Evolutionary conservation across 2,113 vertebrate species (phyloP), one percentile per base, ranked within the genome.

Genomic region (Corydoras sp.): DNA sequence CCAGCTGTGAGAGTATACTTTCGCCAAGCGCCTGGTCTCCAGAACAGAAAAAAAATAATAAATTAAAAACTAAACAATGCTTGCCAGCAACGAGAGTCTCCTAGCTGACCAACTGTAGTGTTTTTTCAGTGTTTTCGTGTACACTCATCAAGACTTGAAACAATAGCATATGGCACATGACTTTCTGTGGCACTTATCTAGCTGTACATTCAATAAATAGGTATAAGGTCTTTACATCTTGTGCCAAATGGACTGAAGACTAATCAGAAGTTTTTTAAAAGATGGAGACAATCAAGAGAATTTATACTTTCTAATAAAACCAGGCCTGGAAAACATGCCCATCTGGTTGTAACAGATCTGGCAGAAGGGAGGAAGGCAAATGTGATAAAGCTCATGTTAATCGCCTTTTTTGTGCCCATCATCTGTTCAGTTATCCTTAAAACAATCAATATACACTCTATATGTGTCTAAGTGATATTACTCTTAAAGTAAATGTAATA

Each of bases 1-100:
- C 78, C 86, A 87, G 83, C 83, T 87, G 87, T 71, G 82, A 72
- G 53, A 15, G 65, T 43, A 29, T 32, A 64, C 73, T 76, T 9
- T 9, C 5, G 78, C 79, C 81, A 82, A 76, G 62, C 66, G 58
- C 63, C 69, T 58, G 68, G 64, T 68, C 72, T 29, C 30, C 55
- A 69, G 58, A 73, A 29, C 62, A 53, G 49, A 51, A 15, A 13
- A 65, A 32, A 58, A 66, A 13, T 30, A 48, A 74, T 62, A 50
- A 32, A 66, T 10, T 54, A 14, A 74, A 66, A 62, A 43, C 24
- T 51, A 58, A 2, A 24, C 18, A 58, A 30, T 51, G 15, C 43
- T 63, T 55, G 73, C 73, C 54, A 64, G 48, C 30, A 49, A 15
- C 73, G 73, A 60, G 43, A 66, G 69, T 60, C 62, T 69, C 48